Conservation (phyloP, 2,113 vertebrate species). For the Phyllopteryx taeniolatus region DNA sequence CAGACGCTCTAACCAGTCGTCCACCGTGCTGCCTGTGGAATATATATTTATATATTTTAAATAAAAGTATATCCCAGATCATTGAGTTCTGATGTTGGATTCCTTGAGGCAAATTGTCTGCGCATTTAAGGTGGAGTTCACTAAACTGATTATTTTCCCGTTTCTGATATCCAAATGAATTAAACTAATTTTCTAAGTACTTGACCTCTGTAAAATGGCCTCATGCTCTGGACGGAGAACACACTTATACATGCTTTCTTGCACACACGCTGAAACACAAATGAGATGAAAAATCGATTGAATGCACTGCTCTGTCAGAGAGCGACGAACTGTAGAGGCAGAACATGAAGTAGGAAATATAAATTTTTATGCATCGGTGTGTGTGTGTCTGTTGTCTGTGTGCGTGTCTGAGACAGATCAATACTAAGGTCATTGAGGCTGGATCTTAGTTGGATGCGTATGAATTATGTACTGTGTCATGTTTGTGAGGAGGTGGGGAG, state of each 20-base stretch:
- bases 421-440: slow-evolving; percentile 93
- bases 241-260: slow-evolving; percentile 3
- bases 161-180: background rate
- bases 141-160: background rate
- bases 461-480: slow-evolving; percentile 95
- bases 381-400: slow-evolving; percentile 13
- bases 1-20: no score
- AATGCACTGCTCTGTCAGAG: slow-evolving; percentile 42
- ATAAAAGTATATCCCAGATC: background rate
- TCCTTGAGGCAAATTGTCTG: background rate
- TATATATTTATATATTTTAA: background rate
- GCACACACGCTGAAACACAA: slow-evolving; percentile 18
- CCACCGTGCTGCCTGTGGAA: no score
- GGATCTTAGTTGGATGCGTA: slow-evolving; percentile 84
- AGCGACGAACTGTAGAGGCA: slow-evolving; percentile 47
- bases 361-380: slow-evolving; percentile 8
- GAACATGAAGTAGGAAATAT: slow-evolving; percentile 57
- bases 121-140: background rate
- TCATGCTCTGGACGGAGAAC: slow-evolving; percentile 23
- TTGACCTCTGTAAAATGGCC: slow-evolving; percentile 31
- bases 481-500: slow-evolving; percentile 54
- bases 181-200: slow-evolving; percentile 13
- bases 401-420: slow-evolving; percentile 76
- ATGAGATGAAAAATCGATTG: slow-evolving; percentile 48
- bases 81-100: background rate